Base-by-base conservation (phyloP, 2,113 vertebrate species). In the Pongo abelii region DNA sequence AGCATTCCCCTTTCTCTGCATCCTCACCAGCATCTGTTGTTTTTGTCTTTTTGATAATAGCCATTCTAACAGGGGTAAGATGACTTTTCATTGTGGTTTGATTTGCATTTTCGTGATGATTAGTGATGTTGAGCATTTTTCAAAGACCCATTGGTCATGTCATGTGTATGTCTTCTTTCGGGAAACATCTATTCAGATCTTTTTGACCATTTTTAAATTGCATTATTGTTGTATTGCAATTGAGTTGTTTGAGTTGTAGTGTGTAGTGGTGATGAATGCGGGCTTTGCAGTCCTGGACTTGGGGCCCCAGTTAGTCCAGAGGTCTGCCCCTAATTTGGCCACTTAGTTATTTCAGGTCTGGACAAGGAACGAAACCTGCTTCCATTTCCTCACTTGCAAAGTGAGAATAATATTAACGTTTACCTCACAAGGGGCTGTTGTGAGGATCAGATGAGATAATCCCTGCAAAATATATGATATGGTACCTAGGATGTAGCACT, bases 351-450 rank as follows among this genome's bases (percentile, higher is more conserved):
- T 55, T 5, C 7, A 25, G 9, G 16, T 59, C 18, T 77, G n/a
- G 55, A 64, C 35, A 55, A 86, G 79, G 43, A 85, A 38, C 16
- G 59, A 38, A 40, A 32, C 32, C n/a, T 18, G 22, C 20, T 23
- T 48, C 86, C 38, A 6, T 61, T 61, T 96, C 38, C 75, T 92
- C 20, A 27, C 25, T 46, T 90, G 50, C n/a, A 23, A 77, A 89
- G 81, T 64, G 30, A 86, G 85, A 89, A 14, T n/a, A 3, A 30
- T 8, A 27, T 27, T 9, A 18, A 74, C 18, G 23, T 43, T 48
- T 48, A 18, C 32, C 52, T 59, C 48, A 27, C 9, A 93, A 57
- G 46, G 27, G 25, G 83, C 30, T 57, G 6, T 16, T 64, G 17
- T 3, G 40, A 70, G n/a, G 48, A 43, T 50, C 46, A 20, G 20